phyloP scores from a whole-genome alignment of 2,888 invertebrate species.

The Orgyia antiqua region DNA sequence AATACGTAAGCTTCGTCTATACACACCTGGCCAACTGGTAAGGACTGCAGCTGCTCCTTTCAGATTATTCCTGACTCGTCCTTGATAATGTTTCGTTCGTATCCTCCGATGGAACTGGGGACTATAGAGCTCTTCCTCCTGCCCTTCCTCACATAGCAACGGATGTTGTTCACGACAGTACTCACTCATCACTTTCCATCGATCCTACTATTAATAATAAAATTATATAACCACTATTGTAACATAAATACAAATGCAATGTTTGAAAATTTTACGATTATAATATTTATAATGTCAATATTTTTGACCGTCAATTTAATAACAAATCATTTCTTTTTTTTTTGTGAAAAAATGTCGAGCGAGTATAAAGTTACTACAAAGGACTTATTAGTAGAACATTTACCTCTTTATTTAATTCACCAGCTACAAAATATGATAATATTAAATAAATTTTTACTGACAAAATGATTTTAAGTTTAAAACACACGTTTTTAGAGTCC shows the following conservation, averaged over 20 bases:
- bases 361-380: no score
- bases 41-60: slow-evolving; percentile 59
- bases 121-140: slow-evolving; percentile 50
- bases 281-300: slow-evolving; percentile 12
- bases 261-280: no score
- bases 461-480: no score
- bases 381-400: no score
- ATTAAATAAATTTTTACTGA: no score
- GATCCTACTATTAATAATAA: slow-evolving; percentile 27
- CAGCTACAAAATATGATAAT: no score
- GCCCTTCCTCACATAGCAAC: slow-evolving; percentile 50
- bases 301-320: no score
- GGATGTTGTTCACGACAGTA: slow-evolving; percentile 50
- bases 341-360: no score
- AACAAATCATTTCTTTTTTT: no score
- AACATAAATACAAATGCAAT: slow-evolving; percentile 6
- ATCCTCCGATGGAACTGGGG: slow-evolving; percentile 34
- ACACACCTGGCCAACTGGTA: slow-evolving; percentile 60
- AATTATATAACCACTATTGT: slow-evolving; percentile 9
- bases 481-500: no score
- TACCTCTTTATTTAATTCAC: no score
- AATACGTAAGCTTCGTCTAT: no score
- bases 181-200: slow-evolving; percentile 62
- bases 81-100: slow-evolving; percentile 31
- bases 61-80: slow-evolving; percentile 39